Base-by-base conservation (phyloP, 23 tunicate genomes). In the Botrylloides violaceus region DNA sequence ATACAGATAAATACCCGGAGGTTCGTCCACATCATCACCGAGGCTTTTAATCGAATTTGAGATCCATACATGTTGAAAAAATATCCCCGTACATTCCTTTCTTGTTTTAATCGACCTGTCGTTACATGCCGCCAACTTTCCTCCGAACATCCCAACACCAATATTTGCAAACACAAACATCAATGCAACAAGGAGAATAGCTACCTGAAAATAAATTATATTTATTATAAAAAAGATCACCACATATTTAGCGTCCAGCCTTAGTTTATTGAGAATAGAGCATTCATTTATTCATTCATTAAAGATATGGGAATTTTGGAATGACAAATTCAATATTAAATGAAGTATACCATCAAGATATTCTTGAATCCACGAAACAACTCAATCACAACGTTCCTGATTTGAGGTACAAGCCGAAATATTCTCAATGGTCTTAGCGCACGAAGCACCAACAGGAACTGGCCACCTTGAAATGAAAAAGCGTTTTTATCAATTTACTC, bases 91-190 rank as follows among this genome's bases (percentile, higher is more conserved):
- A 56, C 99, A 95, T 3, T 95, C 80, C 32, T 79, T 66, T 60
- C 55, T 62, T 21, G 57, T 55, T 29, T 64, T 22, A 30, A 81
- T 82, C 3, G 83, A 66, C 59, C 66, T 73, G 80, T 95, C 99
- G 60, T 95, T 95, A 76, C 99, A 95, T 27, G 88, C 83, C n/a
- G 85, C 85, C 28, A 95, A 78, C 30, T 87, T 56, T 3, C 94
- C 94, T 5, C 98, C 98, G 36, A 79, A 94, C 58, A 94, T 36
- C 65, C 86, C 93, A 12, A 94, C 98, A n/a, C 99, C 99, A 50
- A 95, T 79, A 62, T 76, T 83, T 2, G 99, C 99, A 64, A 95
- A 95, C 6, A 87, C 96, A 57, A 95, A 95, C 64, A 95, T 58
- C 19, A 87, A 75, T 20, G 89, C 99, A 28, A 89, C 78, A 19